Evolutionary conservation across 2,888 invertebrate species (phyloP).

Genomic region (Ypsolopha scabrella): DNA sequence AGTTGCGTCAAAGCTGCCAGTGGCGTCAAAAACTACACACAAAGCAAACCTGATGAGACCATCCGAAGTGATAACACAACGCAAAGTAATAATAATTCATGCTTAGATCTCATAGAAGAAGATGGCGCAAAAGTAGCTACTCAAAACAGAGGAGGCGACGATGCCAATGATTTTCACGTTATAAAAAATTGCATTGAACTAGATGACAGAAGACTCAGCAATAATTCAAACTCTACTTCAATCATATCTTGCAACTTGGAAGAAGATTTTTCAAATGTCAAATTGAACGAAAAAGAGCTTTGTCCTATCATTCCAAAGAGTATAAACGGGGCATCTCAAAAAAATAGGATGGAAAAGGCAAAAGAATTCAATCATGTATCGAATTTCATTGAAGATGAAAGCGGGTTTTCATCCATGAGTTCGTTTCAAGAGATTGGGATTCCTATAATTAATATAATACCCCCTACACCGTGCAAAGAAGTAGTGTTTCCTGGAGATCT

Average conservation of each 20-base stretch:
- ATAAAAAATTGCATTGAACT: too few species aligned
- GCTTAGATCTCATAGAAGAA: constrained; percentile 27
- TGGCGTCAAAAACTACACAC: background rate
- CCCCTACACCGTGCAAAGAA: constrained; percentile 58
- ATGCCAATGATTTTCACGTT: background rate
- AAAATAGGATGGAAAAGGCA: constrained; percentile 16
- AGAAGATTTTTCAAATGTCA: constrained; percentile 26
- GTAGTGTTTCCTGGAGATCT: constrained; percentile 38
- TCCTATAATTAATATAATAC: constrained; percentile 68
- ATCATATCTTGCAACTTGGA: constrained; percentile 26
- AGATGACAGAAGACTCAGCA: background rate
- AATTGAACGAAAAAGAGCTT: too few species aligned
- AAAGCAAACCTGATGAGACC: too few species aligned
- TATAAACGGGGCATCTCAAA: too few species aligned
- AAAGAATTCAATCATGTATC: constrained; percentile 17
- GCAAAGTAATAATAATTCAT: background rate
- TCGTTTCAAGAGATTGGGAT: constrained; percentile 87
- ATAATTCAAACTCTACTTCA: constrained; percentile 20
- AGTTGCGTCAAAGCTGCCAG: background rate
- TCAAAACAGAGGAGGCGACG: background rate
- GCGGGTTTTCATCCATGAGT: constrained; percentile 88
- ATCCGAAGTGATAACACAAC: background rate
- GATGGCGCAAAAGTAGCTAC: constrained; percentile 12
- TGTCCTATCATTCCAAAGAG: too few species aligned
- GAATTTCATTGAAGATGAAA: constrained; percentile 77